Base-by-base conservation (phyloP, 2,113 vertebrate genomes). In the Nesogale talazaci region DNA sequence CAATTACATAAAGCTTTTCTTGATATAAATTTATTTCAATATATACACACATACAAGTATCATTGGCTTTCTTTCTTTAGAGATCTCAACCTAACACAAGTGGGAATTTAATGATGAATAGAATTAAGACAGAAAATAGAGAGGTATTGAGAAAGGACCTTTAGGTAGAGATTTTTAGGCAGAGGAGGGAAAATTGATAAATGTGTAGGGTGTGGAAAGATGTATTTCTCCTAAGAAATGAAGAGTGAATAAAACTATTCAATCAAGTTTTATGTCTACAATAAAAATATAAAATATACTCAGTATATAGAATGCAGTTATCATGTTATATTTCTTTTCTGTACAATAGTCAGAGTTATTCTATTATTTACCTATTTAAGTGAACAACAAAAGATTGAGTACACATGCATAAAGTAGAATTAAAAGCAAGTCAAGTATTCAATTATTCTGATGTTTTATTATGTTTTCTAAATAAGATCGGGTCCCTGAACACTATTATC, bases 251-350 rank as follows among this genome's bases (percentile, higher is more conserved):
- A 84, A 40, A 67, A 4, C 22, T 74, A 31, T 65, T 85, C 23
- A 81, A 61, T 31, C 22, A 61, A 61, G 16, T 23, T 46, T 78
- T 27, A 16, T 31, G 59, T 56, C 31, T 83, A 52, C 78, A 91
- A 65, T 92, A 27, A 78, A 92, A 79, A 10, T 29, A 72, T 15
- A 40, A 86, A 46, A 22, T 19, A 5, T 16, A 36, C 82, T 69
- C 75, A 91, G 57, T 36, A 3, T 8, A 94, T 29, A 80, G 63
- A 95, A 84, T 65, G 2, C 22, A 83, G 15, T 87, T 72, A 61
- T 12, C 6, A 84, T 69, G 5, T 42, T 65, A 85, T 2, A 12
- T 2, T 19, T n/a, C 36, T 27, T 67, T 75, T 93, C 8, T 65
- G 23, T 40, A 93, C 1, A 72, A 61, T 38, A 78, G 7, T 12